Conservation (phyloP, 37 sponge, comb jelly and placozoan genomes). For the Diacarnus erythraeanus region DNA sequence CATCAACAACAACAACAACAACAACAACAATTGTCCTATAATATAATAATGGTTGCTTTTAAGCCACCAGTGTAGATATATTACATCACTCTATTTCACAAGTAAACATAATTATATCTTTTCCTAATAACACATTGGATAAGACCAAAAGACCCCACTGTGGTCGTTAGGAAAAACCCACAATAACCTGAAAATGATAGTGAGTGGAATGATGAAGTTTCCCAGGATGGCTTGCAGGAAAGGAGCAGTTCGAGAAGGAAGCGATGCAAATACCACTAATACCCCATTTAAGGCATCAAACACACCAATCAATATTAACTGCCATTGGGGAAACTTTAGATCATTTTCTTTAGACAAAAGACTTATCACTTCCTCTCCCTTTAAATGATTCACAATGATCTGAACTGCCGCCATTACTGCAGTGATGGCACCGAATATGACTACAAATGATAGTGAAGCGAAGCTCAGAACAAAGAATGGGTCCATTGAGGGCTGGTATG, state of each 20-base stretch:
- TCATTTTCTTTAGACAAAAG: constrained; percentile 20
- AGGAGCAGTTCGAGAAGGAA: constrained; percentile 54
- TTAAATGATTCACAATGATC: neutral
- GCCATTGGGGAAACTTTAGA: constrained; percentile 62
- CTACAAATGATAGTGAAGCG: constrained; percentile 68
- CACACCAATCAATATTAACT: constrained; percentile 58
- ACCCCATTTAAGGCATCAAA: constrained; percentile 75
- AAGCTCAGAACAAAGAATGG: constrained; percentile 60
- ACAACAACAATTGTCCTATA: neutral
- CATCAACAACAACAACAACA: neutral
- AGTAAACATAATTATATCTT: too few species aligned
- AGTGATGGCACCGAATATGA: constrained; percentile 57
- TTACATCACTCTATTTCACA: neutral
- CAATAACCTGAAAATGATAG: constrained; percentile 38
- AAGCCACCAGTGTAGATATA: neutral
- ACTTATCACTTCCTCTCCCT: neutral
- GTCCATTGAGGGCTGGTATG: constrained; percentile 33
- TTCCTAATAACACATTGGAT: too few species aligned
- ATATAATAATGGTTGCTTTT: neutral
- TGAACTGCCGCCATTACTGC: constrained; percentile 8
- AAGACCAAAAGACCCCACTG: too few species aligned
- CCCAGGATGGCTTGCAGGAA: constrained; percentile 74
- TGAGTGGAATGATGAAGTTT: constrained; percentile 68
- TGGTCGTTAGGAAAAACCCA: neutral
- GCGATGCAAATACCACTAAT: constrained; percentile 64